Conservation (phyloP, 2,888 invertebrate genomes). For the Arctia plantaginis region DNA sequence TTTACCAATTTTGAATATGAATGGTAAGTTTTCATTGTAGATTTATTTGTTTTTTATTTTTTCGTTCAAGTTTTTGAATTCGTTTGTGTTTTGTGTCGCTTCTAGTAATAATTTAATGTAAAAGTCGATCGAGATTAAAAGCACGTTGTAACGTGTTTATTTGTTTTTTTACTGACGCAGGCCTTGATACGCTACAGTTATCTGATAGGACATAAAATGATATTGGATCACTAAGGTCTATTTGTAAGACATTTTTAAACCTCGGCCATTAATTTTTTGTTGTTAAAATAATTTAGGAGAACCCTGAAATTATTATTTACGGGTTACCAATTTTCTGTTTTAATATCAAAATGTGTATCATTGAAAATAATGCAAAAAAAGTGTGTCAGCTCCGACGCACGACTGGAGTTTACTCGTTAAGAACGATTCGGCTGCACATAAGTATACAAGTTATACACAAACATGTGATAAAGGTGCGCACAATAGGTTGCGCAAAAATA, state of each 20-base stretch:
- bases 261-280: background rate
- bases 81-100: constrained; percentile 42
- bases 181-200: background rate
- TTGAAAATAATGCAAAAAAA: background rate
- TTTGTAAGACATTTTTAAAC: constrained; percentile 5
- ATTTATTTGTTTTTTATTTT: constrained; percentile 52
- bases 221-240: background rate
- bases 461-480: too few relatives aligned
- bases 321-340: constrained; percentile 1
- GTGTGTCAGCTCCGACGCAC: too few relatives aligned
- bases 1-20: constrained; percentile 72
- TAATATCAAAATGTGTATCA: background rate
- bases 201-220: background rate
- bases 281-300: background rate
- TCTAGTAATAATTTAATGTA: constrained; percentile 21
- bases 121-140: constrained; percentile 21
- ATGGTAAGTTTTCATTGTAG: constrained; percentile 53
- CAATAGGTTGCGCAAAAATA: too few relatives aligned
- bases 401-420: too few relatives aligned
- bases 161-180: background rate
- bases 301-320: background rate
- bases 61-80: constrained; percentile 48
- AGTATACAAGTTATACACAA: too few relatives aligned
- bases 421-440: too few relatives aligned
- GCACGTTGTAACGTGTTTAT: constrained; percentile 14